Evolutionary conservation across 2,797 vertebrate species (phyloP), one percentile per base, ranked within the genome.

Genomic region (Silurus lanzhouensis): DNA sequence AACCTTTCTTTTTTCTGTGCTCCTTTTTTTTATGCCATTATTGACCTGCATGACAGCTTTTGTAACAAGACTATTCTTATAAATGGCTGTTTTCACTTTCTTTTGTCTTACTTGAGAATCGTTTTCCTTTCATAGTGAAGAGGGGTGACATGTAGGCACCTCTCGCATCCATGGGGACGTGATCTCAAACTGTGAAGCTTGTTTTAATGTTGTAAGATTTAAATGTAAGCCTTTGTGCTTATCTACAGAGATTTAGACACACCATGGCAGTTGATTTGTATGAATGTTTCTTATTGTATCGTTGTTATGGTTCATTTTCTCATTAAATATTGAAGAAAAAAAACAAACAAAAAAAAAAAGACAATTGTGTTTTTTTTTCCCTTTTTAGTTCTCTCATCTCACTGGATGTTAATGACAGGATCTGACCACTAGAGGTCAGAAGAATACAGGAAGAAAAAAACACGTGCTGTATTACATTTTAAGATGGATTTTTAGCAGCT

Each of bases 141-240:
- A 77, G 74, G 20, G 74, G 17, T 84, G 83, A 57, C 67, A 7
- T 44, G 66, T 79, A 27, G 2, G 57, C 57, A 80, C 66, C 57
- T 22, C 52, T 80, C 31, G 46, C 83, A 58, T 79, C 22, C 13
- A 3, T 68, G 84, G 48, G 31, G 64, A 88, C 57, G 79, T 87
- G 79, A 68, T 87, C 61, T 85, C 52, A 87, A 89, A 88, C 87
- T 86, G 83, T 90, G 87, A 90, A 89, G 87, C 72, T 82, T 81
- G 60, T 78, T 81, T 84, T 25, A 85, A 70, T 85, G 70, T 84
- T 38, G 82, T 78, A 68, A 63, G 71, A 63, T 25, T 52, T 52
- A 7, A 52, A 52, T 52, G 48, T 52, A 52, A 84, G 77, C 81
- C 55, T 84, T 84, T 63, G 80, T 76, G 61, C 82, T 63, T 60